Conservation (phyloP, 2,888 invertebrate genomes). For the Thereva nobilitata region DNA sequence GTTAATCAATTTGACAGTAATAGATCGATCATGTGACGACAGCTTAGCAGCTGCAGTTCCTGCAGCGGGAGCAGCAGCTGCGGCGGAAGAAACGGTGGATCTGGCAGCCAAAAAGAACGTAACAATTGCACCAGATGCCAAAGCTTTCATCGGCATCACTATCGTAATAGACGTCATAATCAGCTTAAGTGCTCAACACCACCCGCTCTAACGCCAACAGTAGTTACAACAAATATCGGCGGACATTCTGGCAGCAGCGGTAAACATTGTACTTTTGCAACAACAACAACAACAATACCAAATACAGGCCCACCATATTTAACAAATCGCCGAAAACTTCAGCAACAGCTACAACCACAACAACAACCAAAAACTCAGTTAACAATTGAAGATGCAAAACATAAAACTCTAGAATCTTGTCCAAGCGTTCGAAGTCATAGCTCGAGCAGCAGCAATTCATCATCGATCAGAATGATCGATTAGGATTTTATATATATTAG, state of each 20-base stretch:
- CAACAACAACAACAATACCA: conserved; percentile 51
- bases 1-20: conserved; percentile 57
- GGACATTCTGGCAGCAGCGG: conserved; percentile 30
- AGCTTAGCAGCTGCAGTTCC: conserved; percentile 59
- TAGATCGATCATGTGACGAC: conserved; percentile 58
- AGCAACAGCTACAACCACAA: conserved; percentile 12
- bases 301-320: conserved; percentile 42
- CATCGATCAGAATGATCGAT: conserved; percentile 44
- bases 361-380: conserved; percentile 31
- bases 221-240: conserved; percentile 4
- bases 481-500: conserved; percentile 21
- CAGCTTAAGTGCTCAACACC: conserved; percentile 29
- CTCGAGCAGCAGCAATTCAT: conserved; percentile 44
- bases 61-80: conserved; percentile 58
- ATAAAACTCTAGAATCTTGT: conserved; percentile 38
- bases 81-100: conserved; percentile 46
- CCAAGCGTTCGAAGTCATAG: conserved; percentile 42
- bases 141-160: conserved; percentile 56
- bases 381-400: conserved; percentile 14
- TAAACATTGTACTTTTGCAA: conserved; percentile 55
- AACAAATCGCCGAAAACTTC: conserved; percentile 9
- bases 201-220: conserved; percentile 31
- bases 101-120: conserved; percentile 43
- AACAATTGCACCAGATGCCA: conserved; percentile 54
- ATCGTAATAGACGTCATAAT: conserved; percentile 52